Percentiles rank a stretch among this genome's conserved stretches.
Evolutionary conservation across 37 sponge, comb jelly and placozoan species (phyloP).

Genomic region (Ianthella basta): DNA sequence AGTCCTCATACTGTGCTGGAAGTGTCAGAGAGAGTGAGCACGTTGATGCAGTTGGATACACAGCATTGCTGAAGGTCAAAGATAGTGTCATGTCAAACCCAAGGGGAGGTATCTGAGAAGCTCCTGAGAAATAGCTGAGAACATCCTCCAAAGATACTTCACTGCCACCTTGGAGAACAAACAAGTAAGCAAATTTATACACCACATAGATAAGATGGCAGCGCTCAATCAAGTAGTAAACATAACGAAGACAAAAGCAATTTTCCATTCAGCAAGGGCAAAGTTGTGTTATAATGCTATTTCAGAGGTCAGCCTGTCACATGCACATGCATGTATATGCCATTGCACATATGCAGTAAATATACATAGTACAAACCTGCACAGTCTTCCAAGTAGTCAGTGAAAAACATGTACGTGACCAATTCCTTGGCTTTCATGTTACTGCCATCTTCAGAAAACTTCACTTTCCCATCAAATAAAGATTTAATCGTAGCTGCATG

Average conservation of each 20-base stretch:
- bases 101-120: background rate
- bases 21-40: background rate
- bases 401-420: background rate
- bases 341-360: too few relatives aligned
- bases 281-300: too few relatives aligned
- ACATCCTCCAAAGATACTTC: background rate
- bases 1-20: background rate
- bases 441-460: background rate
- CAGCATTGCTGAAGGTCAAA: background rate
- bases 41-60: background rate
- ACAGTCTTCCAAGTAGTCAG: background rate
- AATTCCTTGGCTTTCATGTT: background rate
- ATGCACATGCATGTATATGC: too few relatives aligned
- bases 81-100: background rate
- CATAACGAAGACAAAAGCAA: too few relatives aligned
- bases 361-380: too few relatives aligned
- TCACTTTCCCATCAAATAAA: background rate
- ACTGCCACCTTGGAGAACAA: background rate
- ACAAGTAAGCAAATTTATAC: background rate
- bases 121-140: background rate
- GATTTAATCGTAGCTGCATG: background rate
- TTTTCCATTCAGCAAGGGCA: too few relatives aligned
- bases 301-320: too few relatives aligned
- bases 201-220: background rate
- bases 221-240: too few relatives aligned